These are phyloP conservation scores for Antechinus flavipes DNA, from an alignment of 2,113 vertebrate genomes.

Conservation along the genomic window DNA sequence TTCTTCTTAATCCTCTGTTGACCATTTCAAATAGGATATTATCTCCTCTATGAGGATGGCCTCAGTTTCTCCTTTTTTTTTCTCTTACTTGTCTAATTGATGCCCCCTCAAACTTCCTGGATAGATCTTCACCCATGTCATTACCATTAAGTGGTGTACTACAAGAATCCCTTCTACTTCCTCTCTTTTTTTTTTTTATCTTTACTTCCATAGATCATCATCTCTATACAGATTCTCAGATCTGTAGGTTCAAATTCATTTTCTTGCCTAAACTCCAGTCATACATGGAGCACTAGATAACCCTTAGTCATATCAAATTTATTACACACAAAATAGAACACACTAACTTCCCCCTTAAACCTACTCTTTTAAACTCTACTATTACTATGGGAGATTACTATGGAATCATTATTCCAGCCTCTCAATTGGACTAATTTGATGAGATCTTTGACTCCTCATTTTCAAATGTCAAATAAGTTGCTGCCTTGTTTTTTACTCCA, in stretches of 20 bases:
- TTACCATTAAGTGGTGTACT: background rate
- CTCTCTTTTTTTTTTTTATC: background rate
- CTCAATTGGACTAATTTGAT: background rate
- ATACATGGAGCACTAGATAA: background rate
- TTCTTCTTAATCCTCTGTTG: background rate
- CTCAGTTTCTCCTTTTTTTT: background rate
- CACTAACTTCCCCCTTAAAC: background rate
- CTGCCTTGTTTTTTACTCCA: background rate
- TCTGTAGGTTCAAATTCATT: background rate
- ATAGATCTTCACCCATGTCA: background rate
- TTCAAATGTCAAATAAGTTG: background rate
- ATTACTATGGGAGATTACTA: background rate
- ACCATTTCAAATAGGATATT: background rate
- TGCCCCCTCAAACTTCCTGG: background rate
- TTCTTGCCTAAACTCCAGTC: background rate
- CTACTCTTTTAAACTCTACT: background rate
- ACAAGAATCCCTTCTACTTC: background rate
- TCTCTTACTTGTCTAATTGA: background rate
- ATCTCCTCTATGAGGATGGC: background rate
- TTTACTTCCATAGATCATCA: background rate
- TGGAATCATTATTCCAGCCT: background rate
- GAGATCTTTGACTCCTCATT: background rate
- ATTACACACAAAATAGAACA: background rate
- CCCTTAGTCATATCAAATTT: background rate
- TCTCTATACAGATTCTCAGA: background rate